Conservation (phyloP, 2,888 invertebrate species). For the Ophraella communa region DNA sequence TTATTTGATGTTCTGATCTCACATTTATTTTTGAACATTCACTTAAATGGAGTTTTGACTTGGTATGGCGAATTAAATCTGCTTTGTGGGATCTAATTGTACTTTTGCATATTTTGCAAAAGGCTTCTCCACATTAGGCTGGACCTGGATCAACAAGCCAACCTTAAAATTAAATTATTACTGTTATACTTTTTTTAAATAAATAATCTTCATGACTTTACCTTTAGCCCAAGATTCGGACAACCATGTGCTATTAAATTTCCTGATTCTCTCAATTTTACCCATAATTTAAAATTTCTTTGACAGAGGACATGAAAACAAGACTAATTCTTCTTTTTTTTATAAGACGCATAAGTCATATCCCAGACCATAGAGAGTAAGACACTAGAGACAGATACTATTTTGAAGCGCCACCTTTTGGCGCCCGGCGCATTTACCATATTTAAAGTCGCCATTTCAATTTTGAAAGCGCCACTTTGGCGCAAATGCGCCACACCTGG, state of each 20-base stretch:
- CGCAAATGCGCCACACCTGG: too few relatives aligned
- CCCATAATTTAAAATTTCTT: too few relatives aligned
- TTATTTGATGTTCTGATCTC: background rate
- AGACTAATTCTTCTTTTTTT: too few relatives aligned
- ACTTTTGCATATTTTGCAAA: background rate
- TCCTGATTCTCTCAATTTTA: background rate
- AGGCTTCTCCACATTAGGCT: background rate
- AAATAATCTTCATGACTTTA: background rate
- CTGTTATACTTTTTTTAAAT: too few relatives aligned
- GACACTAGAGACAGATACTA: too few relatives aligned
- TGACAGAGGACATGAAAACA: too few relatives aligned
- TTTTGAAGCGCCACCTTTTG: too few relatives aligned
- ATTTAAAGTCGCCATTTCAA: too few relatives aligned
- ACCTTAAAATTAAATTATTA: background rate
- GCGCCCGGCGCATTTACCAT: too few relatives aligned
- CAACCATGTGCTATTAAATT: background rate
- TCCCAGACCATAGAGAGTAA: too few relatives aligned
- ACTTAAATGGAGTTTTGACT: background rate
- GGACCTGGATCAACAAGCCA: background rate
- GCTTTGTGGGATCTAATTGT: background rate
- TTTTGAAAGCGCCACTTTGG: too few relatives aligned
- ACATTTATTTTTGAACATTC: background rate
- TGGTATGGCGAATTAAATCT: background rate
- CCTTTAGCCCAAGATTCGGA: background rate
- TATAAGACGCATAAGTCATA: too few relatives aligned